These are phyloP conservation scores for Panagrolaimus sp. DNA, from an alignment of 1,140 invertebrate species.

Conservation along the genomic window DNA sequence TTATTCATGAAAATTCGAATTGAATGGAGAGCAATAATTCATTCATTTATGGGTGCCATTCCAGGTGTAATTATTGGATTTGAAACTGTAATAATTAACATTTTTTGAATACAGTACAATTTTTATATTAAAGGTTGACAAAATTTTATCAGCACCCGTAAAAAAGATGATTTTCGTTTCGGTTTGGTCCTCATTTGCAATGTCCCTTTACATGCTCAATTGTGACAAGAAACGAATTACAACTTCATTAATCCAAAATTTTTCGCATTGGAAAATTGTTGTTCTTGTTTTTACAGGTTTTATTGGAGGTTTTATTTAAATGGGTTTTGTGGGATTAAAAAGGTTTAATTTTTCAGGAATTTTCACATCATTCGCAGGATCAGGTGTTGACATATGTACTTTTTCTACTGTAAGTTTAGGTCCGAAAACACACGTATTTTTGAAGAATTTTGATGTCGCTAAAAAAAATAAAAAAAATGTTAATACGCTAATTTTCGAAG, in stretches of 20 bases:
- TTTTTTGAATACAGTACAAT: not conserved
- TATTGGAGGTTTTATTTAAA: constrained; percentile 28
- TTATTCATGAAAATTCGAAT: constrained; percentile 42
- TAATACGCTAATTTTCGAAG: too few species aligned
- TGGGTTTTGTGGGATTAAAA: not conserved
- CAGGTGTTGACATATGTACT: constrained; percentile 52
- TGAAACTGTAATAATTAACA: constrained; percentile 15
- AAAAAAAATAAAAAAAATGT: too few species aligned
- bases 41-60: constrained; percentile 33
- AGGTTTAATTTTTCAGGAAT: constrained; percentile 37
- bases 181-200: constrained; percentile 38
- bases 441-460: too few species aligned
- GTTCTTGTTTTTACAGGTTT: constrained; percentile 34
- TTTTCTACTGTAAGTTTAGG: constrained; percentile 47
- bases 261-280: constrained; percentile 28
- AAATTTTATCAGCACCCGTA: constrained; percentile 24
- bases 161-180: constrained; percentile 42
- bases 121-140: constrained; percentile 30
- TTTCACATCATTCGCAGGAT: constrained; percentile 55
- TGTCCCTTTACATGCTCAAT: constrained; percentile 35
- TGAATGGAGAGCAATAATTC: constrained; percentile 39
- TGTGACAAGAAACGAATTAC: constrained; percentile 33
- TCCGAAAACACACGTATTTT: too few species aligned
- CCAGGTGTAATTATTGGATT: constrained; percentile 39
- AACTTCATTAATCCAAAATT: constrained; percentile 27